Conservation (phyloP, 2,888 invertebrate genomes). For the Callyntrura guangdongensis region DNA sequence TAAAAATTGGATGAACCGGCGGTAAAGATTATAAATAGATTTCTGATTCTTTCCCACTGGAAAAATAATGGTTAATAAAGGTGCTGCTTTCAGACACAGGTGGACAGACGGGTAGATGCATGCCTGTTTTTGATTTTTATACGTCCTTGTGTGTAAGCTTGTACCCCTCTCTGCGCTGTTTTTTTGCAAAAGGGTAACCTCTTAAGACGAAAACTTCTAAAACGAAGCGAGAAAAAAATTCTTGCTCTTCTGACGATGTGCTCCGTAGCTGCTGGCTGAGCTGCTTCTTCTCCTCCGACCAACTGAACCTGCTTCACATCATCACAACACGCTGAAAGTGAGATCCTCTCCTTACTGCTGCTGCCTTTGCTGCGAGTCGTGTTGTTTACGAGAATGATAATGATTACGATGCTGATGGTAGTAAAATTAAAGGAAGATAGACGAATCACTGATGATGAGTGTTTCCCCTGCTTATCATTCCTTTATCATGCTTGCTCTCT, state of each 20-base stretch:
- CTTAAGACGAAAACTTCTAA: conserved; percentile 1
- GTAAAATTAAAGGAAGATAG: conserved; percentile 33
- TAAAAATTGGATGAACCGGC: too few relatives aligned
- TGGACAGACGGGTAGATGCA: too few relatives aligned
- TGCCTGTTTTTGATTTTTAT: neutral
- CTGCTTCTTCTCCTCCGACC: conserved; percentile 18
- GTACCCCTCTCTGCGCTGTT: neutral
- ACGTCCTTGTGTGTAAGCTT: neutral
- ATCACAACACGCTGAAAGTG: neutral
- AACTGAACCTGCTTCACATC: neutral
- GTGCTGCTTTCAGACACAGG: too few relatives aligned
- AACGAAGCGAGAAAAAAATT: neutral
- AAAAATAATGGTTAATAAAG: too few relatives aligned
- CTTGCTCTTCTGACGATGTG: neutral
- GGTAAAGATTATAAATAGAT: too few relatives aligned
- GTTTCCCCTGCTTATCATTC: conserved; percentile 29
- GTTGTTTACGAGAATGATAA: too few relatives aligned
- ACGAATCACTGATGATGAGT: conserved; percentile 12
- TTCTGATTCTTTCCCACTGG: too few relatives aligned
- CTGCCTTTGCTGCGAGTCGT: conserved; percentile 1
- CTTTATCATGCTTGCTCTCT: conserved; percentile 27
- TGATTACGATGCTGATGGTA: neutral
- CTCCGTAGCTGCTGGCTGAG: neutral
- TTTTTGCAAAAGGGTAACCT: neutral
- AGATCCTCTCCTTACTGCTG: neutral